Percentiles rank a stretch among this genome's conserved stretches.
These are phyloP conservation scores for Corynorhinus townsendii DNA, from an alignment of 2,113 vertebrate species.

Conservation along the genomic window DNA sequence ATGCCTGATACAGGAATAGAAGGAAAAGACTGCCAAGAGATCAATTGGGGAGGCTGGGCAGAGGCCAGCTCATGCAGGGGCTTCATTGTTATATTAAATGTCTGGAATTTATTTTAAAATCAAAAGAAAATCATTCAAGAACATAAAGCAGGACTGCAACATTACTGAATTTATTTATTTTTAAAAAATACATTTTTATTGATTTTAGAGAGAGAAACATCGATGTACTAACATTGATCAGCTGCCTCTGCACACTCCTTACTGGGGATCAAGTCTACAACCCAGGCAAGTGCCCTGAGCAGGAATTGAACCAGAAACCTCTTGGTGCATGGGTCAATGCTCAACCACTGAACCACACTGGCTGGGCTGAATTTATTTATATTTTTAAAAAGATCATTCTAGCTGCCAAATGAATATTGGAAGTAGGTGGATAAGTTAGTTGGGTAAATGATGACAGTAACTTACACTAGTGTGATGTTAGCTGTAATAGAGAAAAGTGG, in stretches of 20 bases:
- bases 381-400: background rate
- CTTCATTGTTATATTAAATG: background rate
- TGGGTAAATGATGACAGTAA: background rate
- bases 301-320: too few species aligned
- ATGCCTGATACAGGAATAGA: background rate
- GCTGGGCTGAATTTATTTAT: background rate
- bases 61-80: background rate
- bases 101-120: conserved; percentile 3
- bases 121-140: background rate
- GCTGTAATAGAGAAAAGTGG: background rate
- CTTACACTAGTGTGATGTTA: background rate
- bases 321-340: too few species aligned
- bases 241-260: too few species aligned
- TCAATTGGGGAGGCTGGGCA: background rate
- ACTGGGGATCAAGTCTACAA: too few species aligned
- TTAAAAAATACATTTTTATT: too few species aligned
- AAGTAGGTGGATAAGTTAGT: background rate
- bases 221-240: too few species aligned
- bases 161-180: background rate
- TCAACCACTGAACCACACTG: too few species aligned
- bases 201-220: too few species aligned
- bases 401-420: background rate
- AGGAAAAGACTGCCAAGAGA: background rate
- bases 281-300: too few species aligned
- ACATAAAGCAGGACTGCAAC: background rate